These are phyloP conservation scores for Thunnus albacares DNA, from an alignment of 2,797 vertebrate genomes.

Conservation along the genomic window DNA sequence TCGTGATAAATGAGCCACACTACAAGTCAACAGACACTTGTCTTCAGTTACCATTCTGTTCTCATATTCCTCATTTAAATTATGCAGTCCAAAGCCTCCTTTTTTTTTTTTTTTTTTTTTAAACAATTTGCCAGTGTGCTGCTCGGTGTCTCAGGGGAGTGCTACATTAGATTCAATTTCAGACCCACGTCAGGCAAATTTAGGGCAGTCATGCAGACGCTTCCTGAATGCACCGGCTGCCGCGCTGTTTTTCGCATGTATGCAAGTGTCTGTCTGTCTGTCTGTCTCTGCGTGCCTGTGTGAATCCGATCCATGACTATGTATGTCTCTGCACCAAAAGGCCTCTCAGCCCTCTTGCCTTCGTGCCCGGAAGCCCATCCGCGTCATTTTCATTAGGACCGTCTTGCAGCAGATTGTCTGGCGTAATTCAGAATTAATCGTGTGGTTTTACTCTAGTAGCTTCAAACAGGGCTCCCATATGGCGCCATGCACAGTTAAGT, in stretches of 20 bases:
- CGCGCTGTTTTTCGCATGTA: background rate
- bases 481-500: slow-evolving; percentile 47
- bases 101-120: slow-evolving; percentile 28
- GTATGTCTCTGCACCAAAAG: slow-evolving; percentile 21
- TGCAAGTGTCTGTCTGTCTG: slow-evolving; percentile 7
- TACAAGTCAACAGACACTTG: slow-evolving; percentile 65
- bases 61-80: slow-evolving; percentile 75
- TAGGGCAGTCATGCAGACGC: slow-evolving; percentile 75
- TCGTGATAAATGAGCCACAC: slow-evolving; percentile 63
- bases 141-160: slow-evolving; percentile 69
- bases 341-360: slow-evolving; percentile 17
- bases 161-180: slow-evolving; percentile 80
- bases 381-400: slow-evolving; percentile 51
- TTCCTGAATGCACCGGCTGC: slow-evolving; percentile 57
- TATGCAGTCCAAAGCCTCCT: slow-evolving; percentile 67
- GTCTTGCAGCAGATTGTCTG: slow-evolving; percentile 67
- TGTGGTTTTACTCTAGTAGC: slow-evolving; percentile 61
- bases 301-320: slow-evolving; percentile 27
- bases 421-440: slow-evolving; percentile 69
- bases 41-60: slow-evolving; percentile 62
- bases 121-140: slow-evolving; percentile 75
- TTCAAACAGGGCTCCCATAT: slow-evolving; percentile 69
- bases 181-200: slow-evolving; percentile 72
- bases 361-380: slow-evolving; percentile 24
- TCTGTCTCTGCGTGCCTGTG: slow-evolving; percentile 8